Base-by-base conservation (phyloP, 2,113 vertebrate species). In the Lepidothrix coronata region DNA sequence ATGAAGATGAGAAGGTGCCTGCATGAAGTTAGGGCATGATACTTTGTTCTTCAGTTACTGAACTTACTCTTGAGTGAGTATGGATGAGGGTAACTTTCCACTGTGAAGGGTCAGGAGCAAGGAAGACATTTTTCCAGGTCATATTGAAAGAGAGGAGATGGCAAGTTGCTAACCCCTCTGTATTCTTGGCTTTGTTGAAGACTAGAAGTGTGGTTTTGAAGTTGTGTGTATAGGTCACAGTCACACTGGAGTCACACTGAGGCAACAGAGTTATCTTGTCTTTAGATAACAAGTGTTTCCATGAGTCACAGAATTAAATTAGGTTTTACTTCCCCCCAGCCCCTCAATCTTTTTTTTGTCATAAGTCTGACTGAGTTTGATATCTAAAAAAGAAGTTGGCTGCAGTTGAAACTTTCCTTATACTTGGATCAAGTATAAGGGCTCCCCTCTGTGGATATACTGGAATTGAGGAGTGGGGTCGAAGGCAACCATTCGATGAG, bases 251-350 rank as follows among this genome's bases (percentile, higher is more conserved):
- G n/a, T 54, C 46, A 62, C 16, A 14, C 1, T 6, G 74, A 85
- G 77, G 55, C 61, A 78, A 39, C 33, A 66, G 41, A 37, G n/a
- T 78, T 93, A n/a, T 13, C 16, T 85, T 85, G 15, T 49, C 22
- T 85, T 70, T 41, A 70, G 79, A 49, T 76, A 88, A 43, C 20
- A 57, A 68, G 1, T 80, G 75, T 88, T 93, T 90, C 82, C 10
- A 59, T 52, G 54, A 96, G 27, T 90, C 75, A 68, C 12, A 88
- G 54, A 55, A 91, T 39, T 75, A 85, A 90, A 55, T 6, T 18
- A 75, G 19, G 24, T 85, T 83, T 90, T 44, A 48, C 37, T 85
- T 78, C 12, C 6, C 10, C 31, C 14, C 27, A 3, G 6, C 8
- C 18, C 6, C 31, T 6, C 11, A 41, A 3, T 84, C 11, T 46